Conservation (phyloP, 2,113 vertebrate species). For the Meriones unguiculatus region DNA sequence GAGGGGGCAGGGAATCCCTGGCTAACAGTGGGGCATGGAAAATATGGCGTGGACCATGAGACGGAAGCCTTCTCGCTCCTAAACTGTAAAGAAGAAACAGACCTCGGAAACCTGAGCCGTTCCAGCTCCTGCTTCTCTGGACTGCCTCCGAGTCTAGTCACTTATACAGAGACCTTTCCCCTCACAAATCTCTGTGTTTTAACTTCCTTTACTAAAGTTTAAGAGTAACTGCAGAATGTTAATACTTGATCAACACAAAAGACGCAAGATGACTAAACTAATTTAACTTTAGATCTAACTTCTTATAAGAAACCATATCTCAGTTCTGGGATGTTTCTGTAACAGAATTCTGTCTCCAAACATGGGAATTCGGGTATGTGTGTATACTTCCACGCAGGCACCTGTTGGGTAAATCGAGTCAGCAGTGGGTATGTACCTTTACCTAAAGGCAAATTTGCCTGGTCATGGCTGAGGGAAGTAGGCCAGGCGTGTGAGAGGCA, state of each 20-base stretch:
- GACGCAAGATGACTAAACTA: neutral
- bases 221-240: neutral
- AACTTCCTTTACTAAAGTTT: slow-evolving; percentile 58
- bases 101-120: neutral
- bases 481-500: neutral
- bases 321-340: neutral
- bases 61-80: neutral
- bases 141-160: neutral
- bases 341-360: neutral
- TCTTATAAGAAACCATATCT: neutral
- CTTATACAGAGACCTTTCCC: neutral
- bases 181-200: neutral
- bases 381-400: too few relatives aligned
- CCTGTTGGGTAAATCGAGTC: neutral
- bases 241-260: slow-evolving; percentile 39
- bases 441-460: neutral
- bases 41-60: neutral
- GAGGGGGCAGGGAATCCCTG: slow-evolving; percentile 34
- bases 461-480: neutral
- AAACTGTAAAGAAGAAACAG: neutral
- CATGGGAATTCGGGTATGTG: neutral
- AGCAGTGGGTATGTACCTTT: neutral
- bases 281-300: neutral
- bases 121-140: neutral
- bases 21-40: slow-evolving; percentile 12